Base-by-base conservation (phyloP, 2,797 vertebrate genomes). In the Darevskia nairensis region DNA sequence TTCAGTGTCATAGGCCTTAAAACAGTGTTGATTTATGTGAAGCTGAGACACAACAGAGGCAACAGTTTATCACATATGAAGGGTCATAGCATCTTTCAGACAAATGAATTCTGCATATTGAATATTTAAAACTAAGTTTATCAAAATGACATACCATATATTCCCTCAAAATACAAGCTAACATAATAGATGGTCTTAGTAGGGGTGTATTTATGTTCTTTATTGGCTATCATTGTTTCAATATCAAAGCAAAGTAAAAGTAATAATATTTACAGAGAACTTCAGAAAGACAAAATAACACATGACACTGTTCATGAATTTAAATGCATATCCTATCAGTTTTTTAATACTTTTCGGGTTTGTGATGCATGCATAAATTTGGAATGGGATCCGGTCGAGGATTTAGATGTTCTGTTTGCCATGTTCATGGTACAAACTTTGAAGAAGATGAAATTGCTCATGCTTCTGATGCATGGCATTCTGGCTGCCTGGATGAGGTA, bases 131-230 rank as follows among this genome's bases (percentile, higher is more conserved):
- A 90, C 87, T 10, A 66, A 44, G 81, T 91, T 89, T 88, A 85
- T 90, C 93, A 91, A 83, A 89, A 88, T 25, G 21, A 85, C 74
- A 93, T 92, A 85, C 85, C 71, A 93, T 92, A 85, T 94, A 89
- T 94, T 92, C 92, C 80, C 82, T 90, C 88, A 92, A 93, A 94
- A 93, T 11, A 88, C 84, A 88, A 94, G 90, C 93, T 95, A 93
- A 89, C 59, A 35, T 93, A 93, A 92, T 74, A 92, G 84, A 93
- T 32, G 50, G 80, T 17, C 66, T 55, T n/a, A 82, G 11, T 83
- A 39, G 35, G 50, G 89, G 3, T 15, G 32, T 87, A 90, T 93
- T 93, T 93, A 91, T 90, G 93, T 91, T 72, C 69, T 66, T 72
- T 0, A 82, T 23, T 25, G 55, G 9, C 21, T 3, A 55, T 55